Evolutionary conservation across 2,888 invertebrate species (phyloP), one percentile per base, ranked within the genome.

Genomic region (Sinelater perroti): DNA sequence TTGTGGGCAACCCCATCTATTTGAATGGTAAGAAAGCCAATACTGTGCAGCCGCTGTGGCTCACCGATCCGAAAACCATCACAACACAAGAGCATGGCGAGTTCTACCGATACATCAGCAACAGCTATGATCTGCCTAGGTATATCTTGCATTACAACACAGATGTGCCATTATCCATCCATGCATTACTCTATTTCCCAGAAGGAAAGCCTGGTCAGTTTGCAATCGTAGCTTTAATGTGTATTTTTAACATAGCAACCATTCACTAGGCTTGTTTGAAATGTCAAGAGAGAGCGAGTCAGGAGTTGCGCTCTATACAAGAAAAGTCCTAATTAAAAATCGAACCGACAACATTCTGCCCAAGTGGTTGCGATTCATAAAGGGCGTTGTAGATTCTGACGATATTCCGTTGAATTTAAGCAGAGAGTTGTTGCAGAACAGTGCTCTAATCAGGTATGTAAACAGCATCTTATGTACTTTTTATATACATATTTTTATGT

Each of bases 331-430:
- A 59, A 97, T 98, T 61, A 94, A 97, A 79, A 90, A 88, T 70
- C 91, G 90, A 74, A 91, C 95, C 0, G 94, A 94, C 56, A 91
- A 93, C 72, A 86, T 97, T 63, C 80, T 97, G 61, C 97, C 97
- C 0, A 93, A 95, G 73, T 98, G 97, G 95, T 81, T 98, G 66
- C 83, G 97, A 68, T 98, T 98, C 79, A 83, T 98, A 1, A 95
- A 95, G 85, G 97, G 97, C 73, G 97, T 98, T 20, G 95, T 98
- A 10, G 98, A 98, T 81, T 97, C 96, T 1, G 98, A 98, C 82
- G 98, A 98, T 79, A 97, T 98, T 81, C 98, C 98, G 31, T 81
- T 98, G 52, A 98, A 98, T 85, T 83, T 98, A 60, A 97, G 97
- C 75, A 85, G 98, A 73, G 98, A 98, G 79, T 79, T 98, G 57